Conservation (phyloP, 2,888 invertebrate genomes). For the Ctena decussata region DNA sequence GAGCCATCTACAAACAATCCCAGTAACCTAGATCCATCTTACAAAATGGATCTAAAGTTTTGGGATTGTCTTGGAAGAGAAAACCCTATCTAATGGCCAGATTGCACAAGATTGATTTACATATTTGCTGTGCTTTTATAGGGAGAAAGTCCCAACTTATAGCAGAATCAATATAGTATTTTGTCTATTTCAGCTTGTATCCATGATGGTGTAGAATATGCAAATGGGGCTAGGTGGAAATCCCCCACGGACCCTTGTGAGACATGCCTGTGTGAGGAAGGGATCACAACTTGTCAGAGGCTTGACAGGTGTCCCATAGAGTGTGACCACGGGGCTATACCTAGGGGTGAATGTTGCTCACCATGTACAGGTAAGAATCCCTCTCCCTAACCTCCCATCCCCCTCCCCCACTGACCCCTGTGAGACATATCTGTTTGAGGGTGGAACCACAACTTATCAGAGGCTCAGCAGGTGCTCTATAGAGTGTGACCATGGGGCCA, state of each 20-base stretch:
- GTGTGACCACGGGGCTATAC: slow-evolving; percentile 80
- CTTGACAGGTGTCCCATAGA: slow-evolving; percentile 67
- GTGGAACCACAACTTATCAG: slow-evolving; percentile 74
- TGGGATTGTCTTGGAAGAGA: too few species aligned
- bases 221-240: slow-evolving; percentile 77
- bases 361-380: slow-evolving; percentile 78
- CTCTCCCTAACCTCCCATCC: too few species aligned
- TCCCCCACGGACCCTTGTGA: slow-evolving; percentile 77
- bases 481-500: slow-evolving; percentile 80
- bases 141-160: too few species aligned
- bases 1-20: too few species aligned
- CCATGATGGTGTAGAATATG: slow-evolving; percentile 75
- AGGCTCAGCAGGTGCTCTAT: slow-evolving; percentile 68
- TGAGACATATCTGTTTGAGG: slow-evolving; percentile 77
- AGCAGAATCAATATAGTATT: too few species aligned
- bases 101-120: too few species aligned
- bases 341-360: slow-evolving; percentile 80
- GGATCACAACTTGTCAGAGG: slow-evolving; percentile 71
- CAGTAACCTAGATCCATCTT: too few species aligned
- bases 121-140: too few species aligned
- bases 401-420: slow-evolving; percentile 79
- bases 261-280: slow-evolving; percentile 78
- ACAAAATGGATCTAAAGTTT: too few species aligned
- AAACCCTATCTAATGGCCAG: too few species aligned
- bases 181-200: slow-evolving; percentile 71